Evolutionary conservation across 2,888 invertebrate genomes (phyloP).

Genomic region (Ceratothoa steindachneri): DNA sequence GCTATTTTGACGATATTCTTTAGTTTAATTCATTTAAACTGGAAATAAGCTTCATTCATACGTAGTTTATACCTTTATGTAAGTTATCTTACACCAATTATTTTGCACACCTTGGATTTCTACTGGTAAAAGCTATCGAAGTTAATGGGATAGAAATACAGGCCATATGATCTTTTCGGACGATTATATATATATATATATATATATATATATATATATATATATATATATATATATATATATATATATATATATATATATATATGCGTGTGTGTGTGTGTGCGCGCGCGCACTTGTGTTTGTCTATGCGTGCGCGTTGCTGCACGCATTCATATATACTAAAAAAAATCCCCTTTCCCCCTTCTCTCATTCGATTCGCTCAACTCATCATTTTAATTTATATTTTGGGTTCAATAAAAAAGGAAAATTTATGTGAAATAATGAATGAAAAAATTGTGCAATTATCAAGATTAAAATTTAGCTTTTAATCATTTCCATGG

Average conservation of each 20-base stretch:
- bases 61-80: no score
- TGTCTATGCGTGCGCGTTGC: background rate
- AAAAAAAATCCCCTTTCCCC: background rate
- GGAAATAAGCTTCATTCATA: no score
- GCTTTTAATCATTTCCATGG: background rate
- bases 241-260: constrained; percentile 17
- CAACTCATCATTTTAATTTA: background rate
- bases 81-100: background rate
- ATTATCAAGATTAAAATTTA: background rate
- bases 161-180: no score
- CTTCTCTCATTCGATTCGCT: background rate
- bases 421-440: background rate
- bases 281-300: background rate
- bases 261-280: background rate
- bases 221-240: constrained; percentile 16
- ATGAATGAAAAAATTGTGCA: background rate
- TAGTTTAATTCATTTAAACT: no score
- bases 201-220: constrained; percentile 14
- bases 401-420: background rate
- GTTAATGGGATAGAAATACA: no score
- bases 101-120: background rate
- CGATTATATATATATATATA: constrained; percentile 9
- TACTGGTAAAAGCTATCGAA: no score
- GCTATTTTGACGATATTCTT: no score
- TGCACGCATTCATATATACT: background rate